Evolutionary conservation across 2,888 invertebrate genomes (phyloP).

Genomic region (Lepidocyrtinus sp.): DNA sequence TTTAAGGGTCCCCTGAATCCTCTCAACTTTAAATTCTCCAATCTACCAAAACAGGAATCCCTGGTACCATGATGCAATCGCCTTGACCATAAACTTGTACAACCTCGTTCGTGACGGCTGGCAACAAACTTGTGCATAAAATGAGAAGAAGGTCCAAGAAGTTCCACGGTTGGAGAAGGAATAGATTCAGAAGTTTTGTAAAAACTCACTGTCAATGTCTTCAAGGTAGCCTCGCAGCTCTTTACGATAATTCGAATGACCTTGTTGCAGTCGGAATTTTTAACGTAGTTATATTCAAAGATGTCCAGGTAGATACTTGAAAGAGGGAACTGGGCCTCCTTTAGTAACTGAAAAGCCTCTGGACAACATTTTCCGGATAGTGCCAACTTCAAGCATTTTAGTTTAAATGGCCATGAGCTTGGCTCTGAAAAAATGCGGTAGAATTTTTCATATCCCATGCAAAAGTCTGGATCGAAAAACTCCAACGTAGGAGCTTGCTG

Average conservation of each 20-base stretch:
- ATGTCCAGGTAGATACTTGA: constrained; percentile 31
- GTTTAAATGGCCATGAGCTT: constrained; percentile 22
- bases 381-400: constrained; percentile 35
- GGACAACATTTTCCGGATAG: constrained; percentile 1
- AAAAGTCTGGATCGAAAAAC: constrained; percentile 40
- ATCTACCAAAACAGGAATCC: background rate
- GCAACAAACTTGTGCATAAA: background rate
- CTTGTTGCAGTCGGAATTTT: background rate
- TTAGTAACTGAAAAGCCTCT: background rate
- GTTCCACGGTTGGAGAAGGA: background rate
- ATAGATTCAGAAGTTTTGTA: constrained; percentile 3
- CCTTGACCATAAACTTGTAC: background rate
- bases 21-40: constrained; percentile 30
- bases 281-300: constrained; percentile 29
- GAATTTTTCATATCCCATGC: constrained; percentile 25
- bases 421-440: constrained; percentile 31
- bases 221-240: constrained; percentile 9
- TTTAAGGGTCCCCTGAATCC: constrained; percentile 30
- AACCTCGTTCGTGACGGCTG: background rate
- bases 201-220: constrained; percentile 24
- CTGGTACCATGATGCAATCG: background rate
- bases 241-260: constrained; percentile 17
- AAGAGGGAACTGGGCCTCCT: constrained; percentile 18
- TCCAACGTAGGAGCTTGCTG: constrained; percentile 20
- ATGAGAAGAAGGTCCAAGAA: background rate